These are phyloP conservation scores for Xestoiulus laeticollis DNA, from an alignment of 2,888 invertebrate genomes.

Conservation along the genomic window DNA sequence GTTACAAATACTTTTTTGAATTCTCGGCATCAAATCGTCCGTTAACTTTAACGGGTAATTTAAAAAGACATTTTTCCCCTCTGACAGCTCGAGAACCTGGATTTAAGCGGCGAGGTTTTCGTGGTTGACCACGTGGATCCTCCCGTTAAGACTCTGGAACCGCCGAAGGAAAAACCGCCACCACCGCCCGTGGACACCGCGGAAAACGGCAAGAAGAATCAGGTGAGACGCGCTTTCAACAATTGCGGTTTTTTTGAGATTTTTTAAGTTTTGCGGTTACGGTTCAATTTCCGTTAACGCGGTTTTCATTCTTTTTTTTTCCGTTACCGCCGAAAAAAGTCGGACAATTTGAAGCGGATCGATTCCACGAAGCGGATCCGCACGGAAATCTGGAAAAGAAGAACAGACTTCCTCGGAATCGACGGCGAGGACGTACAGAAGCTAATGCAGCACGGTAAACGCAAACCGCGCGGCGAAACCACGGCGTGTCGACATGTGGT, in stretches of 20 bases:
- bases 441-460: conserved; percentile 58
- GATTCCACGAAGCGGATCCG: conserved; percentile 84
- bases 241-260: too few species aligned
- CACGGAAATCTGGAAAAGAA: conserved; percentile 81
- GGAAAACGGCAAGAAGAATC: not conserved
- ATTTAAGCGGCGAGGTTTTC: conserved; percentile 23
- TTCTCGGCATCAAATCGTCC: too few species aligned
- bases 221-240: not conserved
- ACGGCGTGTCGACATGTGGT: too few species aligned
- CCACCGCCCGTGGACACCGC: conserved; percentile 75
- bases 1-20: too few species aligned
- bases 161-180: conserved; percentile 87
- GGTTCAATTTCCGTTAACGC: too few species aligned
- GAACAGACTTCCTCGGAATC: conserved; percentile 85
- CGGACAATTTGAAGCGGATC: conserved; percentile 49
- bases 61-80: too few species aligned
- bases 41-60: too few species aligned
- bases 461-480: too few species aligned
- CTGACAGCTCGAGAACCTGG: not conserved
- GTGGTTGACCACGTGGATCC: conserved; percentile 55
- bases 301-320: too few species aligned
- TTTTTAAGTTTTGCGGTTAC: too few species aligned
- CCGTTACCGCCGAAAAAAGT: too few species aligned
- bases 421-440: conserved; percentile 67
- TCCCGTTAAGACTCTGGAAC: conserved; percentile 68